Evolutionary conservation across 2,113 vertebrate species (phyloP).

Genomic region (Piprites chloris): DNA sequence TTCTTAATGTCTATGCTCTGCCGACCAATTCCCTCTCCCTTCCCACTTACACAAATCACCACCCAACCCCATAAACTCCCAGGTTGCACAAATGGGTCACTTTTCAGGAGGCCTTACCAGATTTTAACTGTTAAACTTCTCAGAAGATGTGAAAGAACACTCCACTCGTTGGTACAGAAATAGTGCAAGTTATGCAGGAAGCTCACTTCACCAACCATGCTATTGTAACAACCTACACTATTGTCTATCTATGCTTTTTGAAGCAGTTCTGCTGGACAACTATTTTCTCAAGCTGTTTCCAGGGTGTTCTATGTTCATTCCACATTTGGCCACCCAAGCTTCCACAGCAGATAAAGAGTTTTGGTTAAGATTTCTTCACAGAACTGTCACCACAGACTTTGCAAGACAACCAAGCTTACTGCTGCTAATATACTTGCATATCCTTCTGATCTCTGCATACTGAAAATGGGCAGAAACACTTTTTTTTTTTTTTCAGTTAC

Average conservation of each 20-base stretch:
- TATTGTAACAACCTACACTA: not conserved
- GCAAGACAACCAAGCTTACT: not conserved
- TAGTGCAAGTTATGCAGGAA: fast-evolving
- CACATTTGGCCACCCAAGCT: not conserved
- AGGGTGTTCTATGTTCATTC: not conserved
- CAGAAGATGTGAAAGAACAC: not conserved
- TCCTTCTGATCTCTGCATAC: not conserved
- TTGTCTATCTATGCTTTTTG: not conserved
- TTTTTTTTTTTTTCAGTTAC: not conserved
- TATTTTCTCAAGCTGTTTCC: not conserved
- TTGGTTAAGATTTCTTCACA: not conserved
- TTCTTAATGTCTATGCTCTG: fast-evolving
- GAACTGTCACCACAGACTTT: not conserved
- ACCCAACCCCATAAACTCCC: fast-evolving
- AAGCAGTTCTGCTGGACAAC: not conserved
- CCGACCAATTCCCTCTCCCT: not conserved
- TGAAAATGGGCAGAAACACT: fast-evolving
- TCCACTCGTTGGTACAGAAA: not conserved
- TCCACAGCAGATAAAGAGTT: fast-evolving
- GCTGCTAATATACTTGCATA: not conserved
- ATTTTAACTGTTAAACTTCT: not conserved
- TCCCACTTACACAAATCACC: not conserved
- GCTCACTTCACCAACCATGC: not conserved
- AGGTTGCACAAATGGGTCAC: fast-evolving
- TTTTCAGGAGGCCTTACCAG: not conserved